Evolutionary conservation across 2,888 invertebrate genomes (phyloP), one percentile per base, ranked within the genome.

Genomic region (Dromius quadrimaculatus): DNA sequence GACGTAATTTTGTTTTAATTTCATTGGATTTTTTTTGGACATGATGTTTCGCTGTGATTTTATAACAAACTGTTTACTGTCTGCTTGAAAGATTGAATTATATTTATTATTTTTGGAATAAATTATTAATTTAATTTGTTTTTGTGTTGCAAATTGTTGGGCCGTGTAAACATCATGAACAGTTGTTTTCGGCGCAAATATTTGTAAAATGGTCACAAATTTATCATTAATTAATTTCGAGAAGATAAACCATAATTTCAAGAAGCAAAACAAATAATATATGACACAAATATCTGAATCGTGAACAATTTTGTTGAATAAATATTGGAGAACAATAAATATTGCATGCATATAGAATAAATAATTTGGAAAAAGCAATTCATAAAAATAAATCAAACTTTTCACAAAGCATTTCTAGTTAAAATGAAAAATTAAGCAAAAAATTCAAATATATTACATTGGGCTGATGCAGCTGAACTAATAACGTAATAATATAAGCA

Each of bases 1-100:
- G 32, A 43, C 57, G 68, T 68, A 68, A 68, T 68, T 68, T 68
- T 68, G 43, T 68, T 68, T 68, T 68, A 68, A 68, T 68, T 68
- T 68, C 68, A 68, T 68, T 68, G 59, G 34, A 28, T 23, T 45
- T 68, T 68, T 68, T 45, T 59, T 47, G 28, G 22, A 34, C 43
- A 57, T 68, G 68, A 68, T 68, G 59, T 68, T 68, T 57, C 59
- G 57, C 32, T 34, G n/a, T 17, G 45, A 68, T 57, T 68, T 68
- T 57, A 41, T 54, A 28, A 65, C 34, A 34, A 22, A 38, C 8
- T 43, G 36, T 57, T 68, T 11, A 36, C 17, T 63, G 22, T 20
- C n/a, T 63, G 63, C 15, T 45, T 19, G 23, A 19, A 15, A 34
- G 47, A 62, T 62, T 62, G 41, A 62, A 64, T 65, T 65, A 50